phyloP scores from a whole-genome alignment of 2,113 vertebrate genomes.

The Ochotona princeps region DNA sequence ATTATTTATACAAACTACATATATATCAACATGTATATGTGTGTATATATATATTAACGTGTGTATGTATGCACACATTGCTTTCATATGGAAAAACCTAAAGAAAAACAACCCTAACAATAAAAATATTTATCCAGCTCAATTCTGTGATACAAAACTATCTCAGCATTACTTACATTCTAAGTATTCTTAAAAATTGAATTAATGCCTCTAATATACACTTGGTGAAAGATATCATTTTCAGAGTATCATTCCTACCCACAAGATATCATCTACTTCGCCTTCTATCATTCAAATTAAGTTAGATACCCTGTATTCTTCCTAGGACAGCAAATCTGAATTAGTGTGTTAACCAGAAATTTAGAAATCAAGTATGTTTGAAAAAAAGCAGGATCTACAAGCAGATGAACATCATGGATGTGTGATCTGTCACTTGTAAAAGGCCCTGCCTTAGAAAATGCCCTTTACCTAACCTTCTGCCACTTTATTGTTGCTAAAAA shows the following conservation, averaged over 20 bases:
- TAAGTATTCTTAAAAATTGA: neutral
- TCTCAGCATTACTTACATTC: neutral
- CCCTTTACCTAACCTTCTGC: too few relatives aligned
- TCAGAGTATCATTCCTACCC: neutral
- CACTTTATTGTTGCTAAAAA: neutral
- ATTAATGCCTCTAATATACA: neutral
- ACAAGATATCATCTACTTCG: neutral
- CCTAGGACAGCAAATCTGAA: neutral
- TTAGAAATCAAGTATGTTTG: neutral
- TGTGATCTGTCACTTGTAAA: neutral
- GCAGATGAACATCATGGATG: accelerated
- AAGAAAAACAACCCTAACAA: neutral
- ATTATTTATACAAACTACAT: neutral
- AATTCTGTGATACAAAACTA: neutral
- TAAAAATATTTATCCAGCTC: neutral
- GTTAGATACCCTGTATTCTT: neutral
- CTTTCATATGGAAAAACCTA: neutral
- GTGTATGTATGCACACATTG: neutral
- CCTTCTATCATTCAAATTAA: neutral
- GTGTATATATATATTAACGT: too few relatives aligned
- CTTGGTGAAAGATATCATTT: neutral
- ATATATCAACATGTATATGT: too few relatives aligned
- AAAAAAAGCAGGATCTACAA: neutral
- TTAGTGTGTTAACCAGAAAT: neutral
- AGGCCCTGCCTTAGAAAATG: neutral